Base-by-base conservation (phyloP, 2,113 vertebrate genomes). In the Sapajus apella region DNA sequence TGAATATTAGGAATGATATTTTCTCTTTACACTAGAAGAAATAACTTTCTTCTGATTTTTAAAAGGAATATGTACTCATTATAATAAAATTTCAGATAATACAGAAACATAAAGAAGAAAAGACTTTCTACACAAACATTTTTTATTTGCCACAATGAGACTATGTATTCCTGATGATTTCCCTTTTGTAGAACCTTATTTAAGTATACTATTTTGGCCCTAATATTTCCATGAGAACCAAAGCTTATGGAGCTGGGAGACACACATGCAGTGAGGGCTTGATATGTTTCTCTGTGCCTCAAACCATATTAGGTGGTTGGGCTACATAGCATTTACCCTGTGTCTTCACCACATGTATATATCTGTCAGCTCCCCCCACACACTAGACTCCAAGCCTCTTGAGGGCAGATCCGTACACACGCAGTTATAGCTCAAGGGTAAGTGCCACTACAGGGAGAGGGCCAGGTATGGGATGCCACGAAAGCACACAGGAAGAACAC, bases 141-240 rank as follows among this genome's bases (percentile, higher is more conserved):
- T 90, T 96, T 80, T 76, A 55, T 91, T 95, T 86, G 91, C 64
- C 70, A 90, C 47, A 92, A 58, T 89, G 45, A 32, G 50, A 40
- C 25, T 92, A 11, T 70, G 68, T 47, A 21, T 93, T 73, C 30
- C 93, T 72, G 40, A 70, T 45, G 18, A 52, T 45, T 68, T 21
- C 58, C 16, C 43, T 73, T 84, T 83, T 95, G 43, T 92, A 84
- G 75, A 50, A 95, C n/a, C 89, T 82, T 72, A 70, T 73, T 87
- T 73, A 89, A 76, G 73, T 90, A 58, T 43, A 86, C 61, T 86
- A 3, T 85, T 96, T 91, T 72, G 68, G n/a, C 64, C 66, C 18
- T 35, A 85, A 43, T 72, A 10, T 95, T 91, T 86, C n/a, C 83
- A 47, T 93, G 95, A 88, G 80, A 95, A 93, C 32, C 66, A 76